A percentile compares a stretch with the other conserved stretches of the same genome.
These are phyloP conservation scores for Sterna hirundo DNA, from an alignment of 2,113 vertebrate species.

Conservation along the genomic window DNA sequence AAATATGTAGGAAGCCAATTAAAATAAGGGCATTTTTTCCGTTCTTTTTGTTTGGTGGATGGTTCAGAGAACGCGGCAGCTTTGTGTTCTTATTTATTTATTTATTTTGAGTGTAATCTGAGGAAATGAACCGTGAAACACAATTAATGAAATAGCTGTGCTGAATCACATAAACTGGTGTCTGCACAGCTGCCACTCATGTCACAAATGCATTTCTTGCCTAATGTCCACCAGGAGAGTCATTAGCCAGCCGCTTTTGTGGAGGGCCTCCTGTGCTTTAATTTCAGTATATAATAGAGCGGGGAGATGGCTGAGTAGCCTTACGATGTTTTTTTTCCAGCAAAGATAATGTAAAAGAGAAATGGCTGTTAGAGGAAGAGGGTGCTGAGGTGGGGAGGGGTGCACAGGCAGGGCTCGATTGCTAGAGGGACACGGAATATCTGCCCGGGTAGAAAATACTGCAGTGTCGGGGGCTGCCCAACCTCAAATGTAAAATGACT, in stretches of 20 bases:
- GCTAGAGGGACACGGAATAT: not conserved
- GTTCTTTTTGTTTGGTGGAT: not conserved
- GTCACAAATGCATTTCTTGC: slow-evolving; percentile 40
- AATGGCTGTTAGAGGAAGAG: not conserved
- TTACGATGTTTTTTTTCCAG: not conserved
- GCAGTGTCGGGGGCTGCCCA: not conserved
- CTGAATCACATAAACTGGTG: slow-evolving; percentile 55
- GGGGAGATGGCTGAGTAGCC: not conserved
- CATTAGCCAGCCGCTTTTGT: slow-evolving; percentile 49
- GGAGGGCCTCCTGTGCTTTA: slow-evolving; percentile 53
- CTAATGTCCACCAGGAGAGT: slow-evolving; percentile 57
- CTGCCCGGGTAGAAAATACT: not conserved
- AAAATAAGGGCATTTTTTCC: not conserved
- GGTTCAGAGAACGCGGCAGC: not conserved
- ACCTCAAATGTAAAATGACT: not conserved
- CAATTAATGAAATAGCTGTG: slow-evolving; percentile 73
- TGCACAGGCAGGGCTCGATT: not conserved
- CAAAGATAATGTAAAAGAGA: not conserved
- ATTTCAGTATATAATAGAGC: slow-evolving; percentile 44
- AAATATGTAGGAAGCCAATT: slow-evolving; percentile 30
- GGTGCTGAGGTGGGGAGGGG: not conserved
- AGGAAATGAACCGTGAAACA: slow-evolving; percentile 75
- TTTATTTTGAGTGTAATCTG: slow-evolving; percentile 56
- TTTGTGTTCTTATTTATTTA: slow-evolving; percentile 49
- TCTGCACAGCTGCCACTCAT: slow-evolving; percentile 55